Evolutionary conservation across 2,888 invertebrate genomes (phyloP).

Genomic region (Eulithis prunata): DNA sequence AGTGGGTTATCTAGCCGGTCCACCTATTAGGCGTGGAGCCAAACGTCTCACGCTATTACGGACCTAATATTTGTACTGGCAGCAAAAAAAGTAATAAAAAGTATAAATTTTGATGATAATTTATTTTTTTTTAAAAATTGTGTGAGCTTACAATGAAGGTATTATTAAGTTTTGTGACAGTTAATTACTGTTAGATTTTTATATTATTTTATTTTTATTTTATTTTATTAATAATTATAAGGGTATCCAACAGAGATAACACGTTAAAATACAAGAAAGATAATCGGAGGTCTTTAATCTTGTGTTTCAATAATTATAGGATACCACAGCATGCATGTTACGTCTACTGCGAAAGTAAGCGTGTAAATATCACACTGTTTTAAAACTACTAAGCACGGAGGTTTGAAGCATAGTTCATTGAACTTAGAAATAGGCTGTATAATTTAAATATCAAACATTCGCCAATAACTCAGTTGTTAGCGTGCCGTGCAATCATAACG

Average conservation of each 20-base stretch:
- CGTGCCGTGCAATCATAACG: conserved; percentile 15
- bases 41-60: conserved; percentile 57
- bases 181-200: no score
- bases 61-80: conserved; percentile 45
- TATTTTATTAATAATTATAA: no score
- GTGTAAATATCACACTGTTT: conserved; percentile 13
- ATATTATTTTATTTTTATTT: no score
- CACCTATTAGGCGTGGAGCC: conserved; percentile 60
- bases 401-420: conserved; percentile 11
- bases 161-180: no score
- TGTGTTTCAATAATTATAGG: no score
- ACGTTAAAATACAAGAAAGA: no score
- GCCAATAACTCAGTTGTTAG: conserved; percentile 8
- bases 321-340: no score
- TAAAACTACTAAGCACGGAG: not conserved
- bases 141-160: no score
- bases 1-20: conserved; percentile 42
- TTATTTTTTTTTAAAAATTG: no score
- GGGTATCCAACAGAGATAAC: no score
- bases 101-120: no score
- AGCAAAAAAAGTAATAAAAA: conserved; percentile 2
- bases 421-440: conserved; percentile 15
- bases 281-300: no score
- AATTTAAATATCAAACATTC: conserved; percentile 24
- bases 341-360: not conserved